These are phyloP conservation scores for Forbesichthys agassizii DNA, from an alignment of 2,113 vertebrate genomes.

Conservation along the genomic window DNA sequence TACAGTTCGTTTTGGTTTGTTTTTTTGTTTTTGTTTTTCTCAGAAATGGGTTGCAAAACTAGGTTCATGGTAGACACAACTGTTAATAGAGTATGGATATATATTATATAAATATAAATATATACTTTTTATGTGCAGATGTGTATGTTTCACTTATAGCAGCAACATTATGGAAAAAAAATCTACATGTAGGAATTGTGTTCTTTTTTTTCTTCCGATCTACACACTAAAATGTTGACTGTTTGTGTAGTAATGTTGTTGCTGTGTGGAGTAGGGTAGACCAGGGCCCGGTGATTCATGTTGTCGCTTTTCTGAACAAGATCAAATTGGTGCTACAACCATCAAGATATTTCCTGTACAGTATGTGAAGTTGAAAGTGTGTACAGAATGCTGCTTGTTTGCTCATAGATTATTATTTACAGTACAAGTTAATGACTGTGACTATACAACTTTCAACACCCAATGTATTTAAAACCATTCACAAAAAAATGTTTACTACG, in stretches of 20 bases:
- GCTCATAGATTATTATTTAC: slow-evolving; percentile 4
- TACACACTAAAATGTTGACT: slow-evolving; percentile 74
- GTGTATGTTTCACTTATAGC: slow-evolving; percentile 80
- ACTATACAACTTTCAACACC: neutral
- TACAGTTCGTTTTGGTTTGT: slow-evolving; percentile 41
- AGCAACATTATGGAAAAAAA: slow-evolving; percentile 74
- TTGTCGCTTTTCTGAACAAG: slow-evolving; percentile 37
- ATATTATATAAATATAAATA: slow-evolving; percentile 85
- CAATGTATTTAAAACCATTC: too few relatives aligned
- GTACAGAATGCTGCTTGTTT: slow-evolving; percentile 36
- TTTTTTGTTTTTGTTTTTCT: slow-evolving; percentile 53
- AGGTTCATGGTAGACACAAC: slow-evolving; percentile 80
- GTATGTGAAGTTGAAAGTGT: slow-evolving; percentile 47
- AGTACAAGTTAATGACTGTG: neutral
- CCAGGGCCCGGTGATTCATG: slow-evolving; percentile 65
- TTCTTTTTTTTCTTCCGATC: slow-evolving; percentile 73
- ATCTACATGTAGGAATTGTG: slow-evolving; percentile 73
- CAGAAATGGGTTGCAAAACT: slow-evolving; percentile 72
- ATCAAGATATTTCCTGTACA: slow-evolving; percentile 22
- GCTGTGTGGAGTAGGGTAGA: slow-evolving; percentile 76
- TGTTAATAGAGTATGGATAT: slow-evolving; percentile 85
- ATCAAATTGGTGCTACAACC: slow-evolving; percentile 65
- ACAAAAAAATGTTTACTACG: too few relatives aligned
- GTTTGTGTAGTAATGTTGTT: slow-evolving; percentile 80
- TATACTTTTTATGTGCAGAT: slow-evolving; percentile 84